Conservation (phyloP, 2,797 vertebrate species). For the Morus bassanus region DNA sequence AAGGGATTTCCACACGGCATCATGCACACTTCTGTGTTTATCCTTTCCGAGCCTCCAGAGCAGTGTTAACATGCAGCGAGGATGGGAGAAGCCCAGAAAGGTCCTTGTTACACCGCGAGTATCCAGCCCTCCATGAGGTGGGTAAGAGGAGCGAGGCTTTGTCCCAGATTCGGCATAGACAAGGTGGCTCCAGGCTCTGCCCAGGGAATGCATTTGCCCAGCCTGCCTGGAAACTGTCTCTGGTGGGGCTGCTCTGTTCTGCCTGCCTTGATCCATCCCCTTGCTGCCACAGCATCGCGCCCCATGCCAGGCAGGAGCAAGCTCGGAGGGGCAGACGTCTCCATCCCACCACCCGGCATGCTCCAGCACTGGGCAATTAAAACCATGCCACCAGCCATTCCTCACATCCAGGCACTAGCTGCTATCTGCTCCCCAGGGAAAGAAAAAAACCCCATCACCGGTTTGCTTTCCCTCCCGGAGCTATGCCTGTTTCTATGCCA, state of each 20-base stretch:
- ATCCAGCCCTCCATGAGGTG: background rate
- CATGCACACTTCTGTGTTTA: background rate
- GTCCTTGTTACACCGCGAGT: background rate
- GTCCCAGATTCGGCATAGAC: background rate
- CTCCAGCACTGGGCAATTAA: background rate
- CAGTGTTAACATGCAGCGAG: rapidly evolving
- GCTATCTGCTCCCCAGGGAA: background rate
- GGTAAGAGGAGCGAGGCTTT: background rate
- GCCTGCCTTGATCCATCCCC: background rate
- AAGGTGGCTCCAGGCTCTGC: background rate
- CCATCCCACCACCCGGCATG: rapidly evolving
- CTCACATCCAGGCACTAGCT: rapidly evolving
- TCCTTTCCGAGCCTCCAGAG: background rate
- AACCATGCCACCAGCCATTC: background rate
- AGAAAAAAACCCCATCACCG: background rate
- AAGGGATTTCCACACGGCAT: background rate
- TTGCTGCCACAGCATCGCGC: rapidly evolving
- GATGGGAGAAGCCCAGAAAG: background rate
- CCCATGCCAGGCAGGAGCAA: background rate
- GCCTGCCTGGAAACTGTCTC: background rate
- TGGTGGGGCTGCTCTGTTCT: background rate
- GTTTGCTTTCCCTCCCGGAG: background rate
- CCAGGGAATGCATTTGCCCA: background rate
- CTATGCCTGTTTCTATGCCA: rapidly evolving
- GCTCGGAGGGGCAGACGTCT: background rate